Base-by-base conservation (phyloP, 2,797 vertebrate species). In the Acanthurus tractus region DNA sequence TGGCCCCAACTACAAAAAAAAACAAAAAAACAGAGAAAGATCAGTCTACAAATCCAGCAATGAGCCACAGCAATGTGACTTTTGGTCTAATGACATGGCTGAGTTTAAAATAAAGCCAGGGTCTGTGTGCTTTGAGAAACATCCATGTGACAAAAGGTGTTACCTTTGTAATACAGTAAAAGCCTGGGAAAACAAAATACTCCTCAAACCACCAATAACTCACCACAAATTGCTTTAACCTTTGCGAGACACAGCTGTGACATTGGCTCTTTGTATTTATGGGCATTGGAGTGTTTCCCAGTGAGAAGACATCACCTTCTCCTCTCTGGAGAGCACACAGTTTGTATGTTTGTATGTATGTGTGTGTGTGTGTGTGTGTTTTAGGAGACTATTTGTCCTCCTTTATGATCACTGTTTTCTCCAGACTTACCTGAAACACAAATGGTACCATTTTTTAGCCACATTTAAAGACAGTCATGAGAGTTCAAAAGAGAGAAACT, bases 231-330 rank as follows among this genome's bases (percentile, higher is more conserved):
- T 64, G 38, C 48, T 76, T 70, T 74, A 81, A 76, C 67, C 67
- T 78, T 80, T 59, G 61, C 44, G 70, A 50, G 54, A 49, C 71
- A 70, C 61, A 23, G 29, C 38, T 70, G 63, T 50, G 78, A 75
- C 70, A 74, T 67, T 63, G n/a, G 45, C 25, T 61, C 8, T 38
- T 68, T 65, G 77, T 83, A 61, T 79, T 83, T 70, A 65, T 78
- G 59, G 55, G n/a, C 18, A 34, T 64, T 80, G 74, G 74, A 78
- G 29, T 36, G 22, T 53, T 76, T 76, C 44, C 68, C 49, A 83
- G 55, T 64, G n/a, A 61, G 45, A 71, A 63, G 67, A 45, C 14
- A 20, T 55, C 0, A 2, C 48, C n/a, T 48, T 46, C 42, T 64
- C 44, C 17, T 56, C 42, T 22, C 48, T 23, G 22, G 40, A 63